Conservation (phyloP, 2,797 vertebrate genomes). For the Amblyraja radiata region DNA sequence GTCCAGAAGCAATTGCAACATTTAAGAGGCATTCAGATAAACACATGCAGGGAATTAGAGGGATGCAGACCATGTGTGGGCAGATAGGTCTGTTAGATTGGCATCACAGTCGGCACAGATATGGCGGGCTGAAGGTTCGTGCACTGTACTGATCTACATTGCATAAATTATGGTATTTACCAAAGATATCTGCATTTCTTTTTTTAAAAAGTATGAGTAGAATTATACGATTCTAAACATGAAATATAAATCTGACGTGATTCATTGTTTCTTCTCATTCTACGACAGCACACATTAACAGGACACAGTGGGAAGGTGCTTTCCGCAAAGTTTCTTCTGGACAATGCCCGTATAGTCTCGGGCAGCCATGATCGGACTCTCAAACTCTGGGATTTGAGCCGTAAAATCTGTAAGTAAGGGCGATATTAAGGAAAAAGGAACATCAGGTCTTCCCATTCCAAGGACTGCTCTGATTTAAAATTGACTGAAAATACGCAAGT, state of each 20-base stretch:
- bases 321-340: constrained; percentile 86
- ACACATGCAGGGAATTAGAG: no score
- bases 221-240: background rate
- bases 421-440: background rate
- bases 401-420: constrained; percentile 88
- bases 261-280: background rate
- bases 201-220: background rate
- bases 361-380: constrained; percentile 94
- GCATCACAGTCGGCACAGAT: no score
- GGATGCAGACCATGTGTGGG: no score
- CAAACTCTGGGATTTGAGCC: constrained; percentile 97
- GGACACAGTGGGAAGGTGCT: constrained; percentile 95
- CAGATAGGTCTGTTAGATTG: no score
- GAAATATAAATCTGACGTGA: background rate
- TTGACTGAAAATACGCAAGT: background rate
- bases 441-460: background rate
- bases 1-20: background rate
- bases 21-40: no score
- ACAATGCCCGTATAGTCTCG: constrained; percentile 88
- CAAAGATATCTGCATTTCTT: no score
- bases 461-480: background rate
- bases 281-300: constrained; percentile 80
- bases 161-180: no score
- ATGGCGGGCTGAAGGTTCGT: no score
- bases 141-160: no score